Conservation (phyloP, 2,888 invertebrate species). For the Tinea pellionella region DNA sequence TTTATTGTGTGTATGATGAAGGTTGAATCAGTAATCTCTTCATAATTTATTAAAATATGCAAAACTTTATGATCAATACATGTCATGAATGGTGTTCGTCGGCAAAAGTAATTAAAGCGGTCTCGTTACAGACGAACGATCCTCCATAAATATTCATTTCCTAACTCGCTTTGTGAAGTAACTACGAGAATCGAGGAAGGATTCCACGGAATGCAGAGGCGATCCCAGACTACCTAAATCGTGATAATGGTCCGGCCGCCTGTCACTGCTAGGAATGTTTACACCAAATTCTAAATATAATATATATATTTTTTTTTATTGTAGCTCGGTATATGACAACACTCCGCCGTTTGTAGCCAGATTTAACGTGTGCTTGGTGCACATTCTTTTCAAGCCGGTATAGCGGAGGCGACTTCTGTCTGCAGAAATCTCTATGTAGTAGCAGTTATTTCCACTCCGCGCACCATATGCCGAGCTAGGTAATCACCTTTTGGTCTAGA, state of each 20-base stretch:
- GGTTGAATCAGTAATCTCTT: not conserved
- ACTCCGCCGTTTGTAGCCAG: too few species aligned
- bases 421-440: too few species aligned
- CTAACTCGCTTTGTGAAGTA: not conserved
- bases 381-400: too few species aligned
- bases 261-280: not conserved
- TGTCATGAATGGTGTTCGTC: constrained; percentile 1
- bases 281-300: too few species aligned
- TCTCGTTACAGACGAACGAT: constrained; percentile 8
- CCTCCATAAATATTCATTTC: constrained; percentile 12
- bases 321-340: too few species aligned
- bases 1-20: too few species aligned
- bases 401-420: too few species aligned
- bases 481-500: too few species aligned
- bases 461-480: too few species aligned
- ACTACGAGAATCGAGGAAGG: not conserved
- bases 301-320: too few species aligned
- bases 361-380: too few species aligned
- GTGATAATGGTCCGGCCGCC: not conserved
- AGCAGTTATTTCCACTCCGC: too few species aligned
- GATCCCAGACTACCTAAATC: constrained; percentile 3
- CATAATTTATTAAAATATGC: not conserved
- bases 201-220: not conserved
- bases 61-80: not conserved
- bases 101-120: constrained; percentile 2